Base-by-base conservation (phyloP, 92 coral and sea anemone genomes). In the Porites rus region DNA sequence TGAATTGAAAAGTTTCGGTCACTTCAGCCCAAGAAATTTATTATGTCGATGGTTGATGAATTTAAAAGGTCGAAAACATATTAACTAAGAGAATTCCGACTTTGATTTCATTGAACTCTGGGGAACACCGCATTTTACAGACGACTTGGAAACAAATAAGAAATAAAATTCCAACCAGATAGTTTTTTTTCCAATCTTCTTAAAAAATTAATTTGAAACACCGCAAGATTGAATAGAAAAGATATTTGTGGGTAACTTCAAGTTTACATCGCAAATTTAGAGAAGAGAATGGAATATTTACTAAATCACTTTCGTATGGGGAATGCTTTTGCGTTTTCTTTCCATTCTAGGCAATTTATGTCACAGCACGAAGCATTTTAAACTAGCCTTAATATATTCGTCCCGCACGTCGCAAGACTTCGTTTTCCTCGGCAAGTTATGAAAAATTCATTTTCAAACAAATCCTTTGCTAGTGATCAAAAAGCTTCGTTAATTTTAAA, bases 401-500 rank as follows among this genome's bases (percentile, higher is more conserved):
- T 3, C 43, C 65, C 73, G 73, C 70, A 83, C 58, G 18, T 61
- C 21, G 22, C 72, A 18, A 20, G 24, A 63, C 61, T 71, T n/a
- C 72, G 73, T 74, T 62, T 69, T 54, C 86, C 38, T 14, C 77
- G 22, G 38, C 54, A 38, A 24, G 72, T 65, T 21, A 83, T 73
- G 31, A 83, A 83, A 83, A 61, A 73, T 83, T 83, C 59, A 83
- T 83, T 52, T 22, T 25, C 43, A 62, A 73, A 43, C 51, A 12
- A 16, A 25, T 52, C 59, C 73, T 62, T 43, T 63, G 51, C 24
- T 74, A 83, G 28, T 61, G 72, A 24, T 62, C 77, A 70, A 62
- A 74, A 73, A 83, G 61, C 70, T 24, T 83, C 80, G 77, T 83
- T 13, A 83, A 83, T 83, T 83, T 83, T 74, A 64, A 74, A 83